Evolutionary conservation across 2,888 invertebrate species (phyloP), one percentile per base, ranked within the genome.

Genomic region (Dasysyrphus albostriatus): DNA sequence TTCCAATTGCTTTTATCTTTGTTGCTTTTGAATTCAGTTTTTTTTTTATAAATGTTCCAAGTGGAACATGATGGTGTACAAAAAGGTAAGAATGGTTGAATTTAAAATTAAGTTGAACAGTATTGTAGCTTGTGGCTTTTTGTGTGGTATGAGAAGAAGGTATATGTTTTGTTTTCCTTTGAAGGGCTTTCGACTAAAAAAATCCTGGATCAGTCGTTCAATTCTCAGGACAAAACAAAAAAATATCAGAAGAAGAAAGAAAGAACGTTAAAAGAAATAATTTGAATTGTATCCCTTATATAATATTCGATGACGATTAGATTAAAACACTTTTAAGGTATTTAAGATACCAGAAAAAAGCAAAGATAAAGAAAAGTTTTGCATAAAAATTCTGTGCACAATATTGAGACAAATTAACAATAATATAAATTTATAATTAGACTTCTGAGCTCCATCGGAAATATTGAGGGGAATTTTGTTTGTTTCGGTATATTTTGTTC

Each of bases 21-120:
- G 42, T 80, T 76, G 76, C 65, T 73, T 76, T 69, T 67, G 81
- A 81, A 77, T 81, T 85, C 67, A 63, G 61, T 69, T 77, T 70
- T 72, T 67, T 32, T 51, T 63, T 51, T 54, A 59, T 44, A 63
- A 84, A 51, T 80, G 29, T 19, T 47, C 44, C 16, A 47, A 59
- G 51, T 73, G 54, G 44, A 65, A 24, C 16, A 32, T 24, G 19
- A 42, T 42, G 54, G 51, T 39, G 29, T 16, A 42, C n/a, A 56
- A 29, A 58, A 24, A 65, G 47, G 47, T 65, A 79, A 39, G 19
- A 32, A 63, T 47, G 63, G 42, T 51, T 59, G 44, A 77, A 56
- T 65, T 65, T 63, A 70, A 76, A 77, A 72, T 63, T 58, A 58
- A 70, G 63, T 63, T 72, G 56, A 37, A 65, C 61, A 63, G 54